These are phyloP conservation scores for Tenebrio molitor DNA, from an alignment of 1,140 invertebrate species.

Conservation along the genomic window DNA sequence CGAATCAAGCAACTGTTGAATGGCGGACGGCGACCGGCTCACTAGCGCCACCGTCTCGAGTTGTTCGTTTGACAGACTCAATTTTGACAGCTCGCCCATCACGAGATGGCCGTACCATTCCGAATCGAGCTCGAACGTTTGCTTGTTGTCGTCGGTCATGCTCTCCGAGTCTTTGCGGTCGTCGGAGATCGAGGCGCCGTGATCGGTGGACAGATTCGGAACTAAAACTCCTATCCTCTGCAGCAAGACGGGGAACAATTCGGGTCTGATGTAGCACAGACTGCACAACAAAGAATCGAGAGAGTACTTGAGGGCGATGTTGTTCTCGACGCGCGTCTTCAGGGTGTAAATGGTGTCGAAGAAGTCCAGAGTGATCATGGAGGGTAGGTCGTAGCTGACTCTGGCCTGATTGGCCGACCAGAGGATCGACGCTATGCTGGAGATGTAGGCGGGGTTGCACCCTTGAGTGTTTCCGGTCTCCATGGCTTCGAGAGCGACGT, in stretches of 20 bases:
- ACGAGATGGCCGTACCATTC: slow-evolving; percentile 71
- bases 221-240: slow-evolving; percentile 80
- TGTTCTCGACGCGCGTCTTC: slow-evolving; percentile 76
- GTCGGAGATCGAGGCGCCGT: slow-evolving; percentile 72
- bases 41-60: slow-evolving; percentile 81
- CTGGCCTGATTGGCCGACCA: slow-evolving; percentile 81
- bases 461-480: slow-evolving; percentile 57
- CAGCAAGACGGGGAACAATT: slow-evolving; percentile 81
- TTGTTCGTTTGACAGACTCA: slow-evolving; percentile 75
- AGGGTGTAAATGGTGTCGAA: slow-evolving; percentile 84
- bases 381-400: slow-evolving; percentile 74
- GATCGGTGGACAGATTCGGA: slow-evolving; percentile 69
- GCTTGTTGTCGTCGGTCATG: slow-evolving; percentile 81
- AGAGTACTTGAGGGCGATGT: slow-evolving; percentile 82
- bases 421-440: slow-evolving; percentile 83
- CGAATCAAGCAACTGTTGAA: slow-evolving; percentile 82
- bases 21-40: slow-evolving; percentile 81
- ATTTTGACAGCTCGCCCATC: slow-evolving; percentile 65
- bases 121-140: slow-evolving; percentile 69
- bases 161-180: slow-evolving; percentile 72
- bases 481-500: slow-evolving; percentile 67
- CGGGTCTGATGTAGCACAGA: slow-evolving; percentile 85
- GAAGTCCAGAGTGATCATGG: slow-evolving; percentile 76
- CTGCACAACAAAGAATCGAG: slow-evolving; percentile 86
- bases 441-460: slow-evolving; percentile 72